Conservation (phyloP, 2,113 vertebrate genomes). For the Polyodon spathula region DNA sequence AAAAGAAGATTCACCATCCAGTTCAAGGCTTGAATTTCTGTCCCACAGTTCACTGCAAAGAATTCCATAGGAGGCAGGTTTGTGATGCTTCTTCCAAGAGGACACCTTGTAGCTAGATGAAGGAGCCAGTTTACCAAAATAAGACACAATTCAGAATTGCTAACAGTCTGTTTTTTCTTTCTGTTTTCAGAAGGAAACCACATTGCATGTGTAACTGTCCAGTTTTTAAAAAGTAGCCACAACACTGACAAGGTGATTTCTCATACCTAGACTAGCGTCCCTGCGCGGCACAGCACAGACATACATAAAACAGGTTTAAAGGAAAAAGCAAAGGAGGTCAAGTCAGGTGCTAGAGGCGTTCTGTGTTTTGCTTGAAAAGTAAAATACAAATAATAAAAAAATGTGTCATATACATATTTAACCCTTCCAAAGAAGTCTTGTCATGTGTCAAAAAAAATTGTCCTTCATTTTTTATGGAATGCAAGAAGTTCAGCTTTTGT, state of each 20-base stretch:
- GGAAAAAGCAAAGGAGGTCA: conserved; percentile 64
- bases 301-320: conserved; percentile 62
- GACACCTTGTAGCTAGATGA: conserved; percentile 38
- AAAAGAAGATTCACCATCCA: conserved; percentile 1
- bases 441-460: conserved; percentile 56
- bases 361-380: conserved; percentile 38
- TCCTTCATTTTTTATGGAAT: conserved; percentile 90
- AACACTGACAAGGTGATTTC: conserved; percentile 64
- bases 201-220: conserved; percentile 74
- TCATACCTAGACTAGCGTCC: conserved; percentile 67
- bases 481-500: conserved; percentile 73
- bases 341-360: conserved; percentile 61
- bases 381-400: conserved; percentile 35
- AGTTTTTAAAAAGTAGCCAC: conserved; percentile 80
- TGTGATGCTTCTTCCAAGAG: conserved; percentile 32
- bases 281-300: conserved; percentile 58
- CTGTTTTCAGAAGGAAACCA: conserved; percentile 58
- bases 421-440: conserved; percentile 60
- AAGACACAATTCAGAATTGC: not conserved
- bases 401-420: conserved; percentile 74
- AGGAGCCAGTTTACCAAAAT: conserved; percentile 10
- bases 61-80: conserved; percentile 3
- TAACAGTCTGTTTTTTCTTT: conserved; percentile 9
- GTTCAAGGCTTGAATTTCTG: conserved; percentile 11
- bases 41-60: conserved; percentile 1